Evolutionary conservation across 37 sponge, comb jelly and placozoan species (phyloP).

Genomic region (Mnemiopsis leidyi): DNA sequence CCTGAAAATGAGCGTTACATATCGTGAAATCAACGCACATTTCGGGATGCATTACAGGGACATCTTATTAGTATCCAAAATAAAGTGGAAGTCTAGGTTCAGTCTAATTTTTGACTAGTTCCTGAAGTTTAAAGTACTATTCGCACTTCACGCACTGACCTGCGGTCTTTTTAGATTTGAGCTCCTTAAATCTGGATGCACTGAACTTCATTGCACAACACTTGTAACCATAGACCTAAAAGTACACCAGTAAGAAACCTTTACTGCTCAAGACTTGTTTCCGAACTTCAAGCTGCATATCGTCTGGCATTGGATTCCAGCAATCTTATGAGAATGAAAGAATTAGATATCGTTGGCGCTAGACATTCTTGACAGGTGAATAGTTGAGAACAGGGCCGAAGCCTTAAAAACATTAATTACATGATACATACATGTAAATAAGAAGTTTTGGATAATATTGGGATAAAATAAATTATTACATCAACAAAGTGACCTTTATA

Average conservation of each 20-base stretch:
- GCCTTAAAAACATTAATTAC: background rate
- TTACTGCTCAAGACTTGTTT: background rate
- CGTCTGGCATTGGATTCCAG: background rate
- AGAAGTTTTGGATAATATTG: constrained; percentile 3
- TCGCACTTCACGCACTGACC: constrained; percentile 5
- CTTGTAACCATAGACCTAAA: background rate
- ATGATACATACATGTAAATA: constrained; percentile 5
- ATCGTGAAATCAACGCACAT: too few relatives aligned
- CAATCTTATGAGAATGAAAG: background rate
- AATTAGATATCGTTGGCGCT: background rate
- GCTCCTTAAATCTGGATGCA: constrained; percentile 31
- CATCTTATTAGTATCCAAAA: too few relatives aligned
- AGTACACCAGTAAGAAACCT: background rate
- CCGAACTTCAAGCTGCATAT: background rate
- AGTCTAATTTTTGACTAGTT: too few relatives aligned
- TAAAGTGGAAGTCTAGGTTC: too few relatives aligned
- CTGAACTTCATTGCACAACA: constrained; percentile 58
- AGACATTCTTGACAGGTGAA: background rate
- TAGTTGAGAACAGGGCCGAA: background rate
- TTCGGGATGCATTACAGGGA: too few relatives aligned
- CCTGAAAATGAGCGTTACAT: too few relatives aligned
- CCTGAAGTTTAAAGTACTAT: too few relatives aligned
- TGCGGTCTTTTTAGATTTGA: background rate
- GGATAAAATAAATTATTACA: constrained; percentile 49
- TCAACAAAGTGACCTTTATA: constrained; percentile 53